Evolutionary conservation across 2,113 vertebrate species (phyloP), one percentile per base, ranked within the genome.

Genomic region (Lipophrys pholis): DNA sequence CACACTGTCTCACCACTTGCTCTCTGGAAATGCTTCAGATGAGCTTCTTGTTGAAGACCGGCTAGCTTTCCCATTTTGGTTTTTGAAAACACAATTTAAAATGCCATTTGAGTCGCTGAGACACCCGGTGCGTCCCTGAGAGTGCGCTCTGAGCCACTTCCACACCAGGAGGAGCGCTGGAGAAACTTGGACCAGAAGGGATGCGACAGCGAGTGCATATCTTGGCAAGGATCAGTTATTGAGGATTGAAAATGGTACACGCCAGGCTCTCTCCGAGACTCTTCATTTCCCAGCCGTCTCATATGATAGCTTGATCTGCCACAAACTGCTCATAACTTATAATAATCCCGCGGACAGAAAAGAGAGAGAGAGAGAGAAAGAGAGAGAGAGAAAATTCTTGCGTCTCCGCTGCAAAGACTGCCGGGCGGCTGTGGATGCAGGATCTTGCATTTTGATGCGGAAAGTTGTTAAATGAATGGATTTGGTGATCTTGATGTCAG

Each of bases 1-100:
- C 73, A 80, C 84, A 77, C 78, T 40, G 79, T 86, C 83, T 89
- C 82, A 68, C 81, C 90, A 90, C 89, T 92, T 90, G 91, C 89
- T 88, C 87, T 85, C 83, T 88, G 87, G 80, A 85, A 90, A 90
- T 69, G 80, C 82, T 87, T 90, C 83, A 87, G 87, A 87, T 60
- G 73, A 73, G 87, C 80, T 88, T n/a, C 82, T 80, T 64, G n/a
- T 69, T 58, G 2, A 54, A 65, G 16, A 58, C 17, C 65, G 69
- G 1, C 67, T 52, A 15, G 52, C 64, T 8, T 7, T 64, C 54
- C 16, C 17, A 21, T 58, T 51, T 48, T 48, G 12, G 14, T 48
- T 5, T 54, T 7, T 35, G n/a, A 11, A 21, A 35, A 58, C 49
- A 53, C 60, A 71, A 56, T 71, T 78, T 64, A 62, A 68, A 54